Percentiles rank a stretch among this genome's conserved stretches.
phyloP scores from a whole-genome alignment of 2,888 invertebrate species.

The Noctua pronuba region DNA sequence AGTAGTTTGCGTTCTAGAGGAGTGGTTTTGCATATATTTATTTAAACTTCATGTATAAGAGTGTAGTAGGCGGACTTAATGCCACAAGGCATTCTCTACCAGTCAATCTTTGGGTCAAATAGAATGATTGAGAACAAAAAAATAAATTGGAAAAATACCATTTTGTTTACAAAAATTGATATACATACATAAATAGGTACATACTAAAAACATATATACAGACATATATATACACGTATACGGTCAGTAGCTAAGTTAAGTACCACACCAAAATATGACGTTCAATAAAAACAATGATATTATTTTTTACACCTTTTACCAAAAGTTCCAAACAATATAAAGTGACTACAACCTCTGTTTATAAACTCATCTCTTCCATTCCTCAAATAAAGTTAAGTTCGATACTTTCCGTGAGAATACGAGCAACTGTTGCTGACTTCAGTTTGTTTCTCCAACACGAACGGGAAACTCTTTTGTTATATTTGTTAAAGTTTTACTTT shows the following conservation, averaged over 20 bases:
- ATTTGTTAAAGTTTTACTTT: conserved; percentile 36
- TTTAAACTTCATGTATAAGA: too few relatives aligned
- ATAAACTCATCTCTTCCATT: conserved; percentile 12
- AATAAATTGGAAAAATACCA: too few relatives aligned
- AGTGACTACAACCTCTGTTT: conserved; percentile 6
- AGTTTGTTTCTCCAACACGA: conserved; percentile 21
- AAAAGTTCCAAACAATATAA: conserved; percentile 14
- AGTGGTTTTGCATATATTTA: neutral
- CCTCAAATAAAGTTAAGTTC: conserved; percentile 24
- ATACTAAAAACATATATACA: too few relatives aligned
- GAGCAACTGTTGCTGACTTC: conserved; percentile 48
- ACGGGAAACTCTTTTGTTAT: conserved; percentile 35
- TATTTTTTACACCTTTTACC: neutral
- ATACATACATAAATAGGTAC: too few relatives aligned
- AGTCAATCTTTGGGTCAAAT: too few relatives aligned
- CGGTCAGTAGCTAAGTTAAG: neutral
- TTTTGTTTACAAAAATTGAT: too few relatives aligned
- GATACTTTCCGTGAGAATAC: conserved; percentile 44
- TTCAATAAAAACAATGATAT: neutral
- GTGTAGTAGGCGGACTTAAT: too few relatives aligned
- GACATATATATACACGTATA: too few relatives aligned
- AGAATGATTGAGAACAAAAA: too few relatives aligned
- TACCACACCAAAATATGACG: neutral
- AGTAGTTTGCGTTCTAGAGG: neutral
- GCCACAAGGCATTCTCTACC: too few relatives aligned